Conservation (phyloP, 2,888 invertebrate genomes). For the Euplagia quadripunctaria region DNA sequence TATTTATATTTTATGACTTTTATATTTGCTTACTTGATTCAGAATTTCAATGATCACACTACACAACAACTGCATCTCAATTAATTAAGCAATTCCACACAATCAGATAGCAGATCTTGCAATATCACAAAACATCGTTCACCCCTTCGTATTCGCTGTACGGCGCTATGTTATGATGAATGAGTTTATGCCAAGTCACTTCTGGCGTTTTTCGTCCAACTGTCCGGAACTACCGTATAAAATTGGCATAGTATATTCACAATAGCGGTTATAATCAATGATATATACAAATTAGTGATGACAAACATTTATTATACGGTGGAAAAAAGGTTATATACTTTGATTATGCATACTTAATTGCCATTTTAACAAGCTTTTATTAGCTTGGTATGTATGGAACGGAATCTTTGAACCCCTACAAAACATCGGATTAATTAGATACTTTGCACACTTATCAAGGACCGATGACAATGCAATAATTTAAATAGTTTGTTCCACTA, state of each 20-base stretch:
- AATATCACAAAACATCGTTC: background rate
- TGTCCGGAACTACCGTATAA: conserved; percentile 44
- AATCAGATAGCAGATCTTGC: conserved; percentile 25
- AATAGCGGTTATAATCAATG: conserved; percentile 32
- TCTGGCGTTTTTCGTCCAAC: conserved; percentile 31
- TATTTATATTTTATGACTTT: no score
- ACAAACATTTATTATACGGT: no score
- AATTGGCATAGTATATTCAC: conserved; percentile 40
- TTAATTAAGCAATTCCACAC: conserved; percentile 19
- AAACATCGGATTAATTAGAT: no score
- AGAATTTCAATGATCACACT: background rate
- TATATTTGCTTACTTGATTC: no score
- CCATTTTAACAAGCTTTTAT: no score
- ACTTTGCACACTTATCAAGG: no score
- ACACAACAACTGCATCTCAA: conserved; percentile 29
- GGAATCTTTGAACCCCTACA: no score
- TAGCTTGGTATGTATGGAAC: no score
- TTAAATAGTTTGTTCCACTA: no score
- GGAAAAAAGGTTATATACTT: background rate
- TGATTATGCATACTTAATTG: no score
- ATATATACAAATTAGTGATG: conserved; percentile 38
- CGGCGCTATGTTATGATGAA: conserved; percentile 22
- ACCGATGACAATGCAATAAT: no score
- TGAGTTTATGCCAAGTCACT: conserved; percentile 42
- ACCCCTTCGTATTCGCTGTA: background rate